A percentile compares a stretch with the other conserved stretches of the same genome.
phyloP scores from a whole-genome alignment of 2,888 invertebrate species.

The Dicranocentrus wangi region DNA sequence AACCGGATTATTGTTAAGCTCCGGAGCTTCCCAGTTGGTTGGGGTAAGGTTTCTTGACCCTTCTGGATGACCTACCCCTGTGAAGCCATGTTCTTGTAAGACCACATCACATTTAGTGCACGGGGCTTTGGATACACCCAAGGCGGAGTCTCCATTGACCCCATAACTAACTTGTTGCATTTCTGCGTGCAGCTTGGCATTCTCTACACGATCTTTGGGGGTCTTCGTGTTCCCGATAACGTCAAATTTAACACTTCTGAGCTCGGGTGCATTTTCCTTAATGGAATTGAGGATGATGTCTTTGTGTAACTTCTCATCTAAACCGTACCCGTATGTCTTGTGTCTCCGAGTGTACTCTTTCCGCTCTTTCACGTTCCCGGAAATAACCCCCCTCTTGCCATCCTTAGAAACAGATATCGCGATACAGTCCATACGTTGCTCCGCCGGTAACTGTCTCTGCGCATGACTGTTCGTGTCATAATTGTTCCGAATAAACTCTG shows the following conservation, averaged over 20 bases:
- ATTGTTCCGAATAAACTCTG: background rate
- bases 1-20: slow-evolving; percentile 17
- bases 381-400: slow-evolving; percentile 2
- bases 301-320: background rate
- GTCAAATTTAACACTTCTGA: slow-evolving; percentile 6
- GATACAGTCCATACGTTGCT: slow-evolving; percentile 26
- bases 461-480: background rate
- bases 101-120: slow-evolving; percentile 8
- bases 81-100: background rate
- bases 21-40: slow-evolving; percentile 28
- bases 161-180: slow-evolving; percentile 34
- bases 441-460: background rate
- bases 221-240: slow-evolving; percentile 4
- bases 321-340: slow-evolving; percentile 20
- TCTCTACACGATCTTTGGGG: background rate
- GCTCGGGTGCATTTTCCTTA: background rate
- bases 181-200: slow-evolving; percentile 22
- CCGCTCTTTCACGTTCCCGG: slow-evolving; percentile 25
- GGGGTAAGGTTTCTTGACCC: background rate
- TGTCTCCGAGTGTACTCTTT: background rate
- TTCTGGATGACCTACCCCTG: slow-evolving; percentile 2
- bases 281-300: background rate
- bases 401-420: slow-evolving; percentile 3
- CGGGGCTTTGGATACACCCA: slow-evolving; percentile 15
- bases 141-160: background rate